phyloP scores from a whole-genome alignment of 2,797 vertebrate genomes.

The Sebastes cheni region DNA sequence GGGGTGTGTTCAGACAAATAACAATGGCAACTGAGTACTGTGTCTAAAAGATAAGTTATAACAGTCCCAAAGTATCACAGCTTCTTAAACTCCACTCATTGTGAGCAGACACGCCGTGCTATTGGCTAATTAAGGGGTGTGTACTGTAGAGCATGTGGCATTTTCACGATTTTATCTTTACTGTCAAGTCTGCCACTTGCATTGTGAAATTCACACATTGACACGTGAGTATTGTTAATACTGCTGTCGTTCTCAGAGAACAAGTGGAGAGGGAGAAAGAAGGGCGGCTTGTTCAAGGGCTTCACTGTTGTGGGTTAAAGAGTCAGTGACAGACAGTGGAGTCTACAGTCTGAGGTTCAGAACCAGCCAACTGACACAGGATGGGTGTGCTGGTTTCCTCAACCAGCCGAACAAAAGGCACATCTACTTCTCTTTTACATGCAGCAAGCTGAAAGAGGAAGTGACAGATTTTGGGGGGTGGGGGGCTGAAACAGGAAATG shows the following conservation, averaged over 20 bases:
- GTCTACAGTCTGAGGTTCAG: slow-evolving; percentile 12
- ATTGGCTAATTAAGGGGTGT: slow-evolving; percentile 14
- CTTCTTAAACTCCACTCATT: background rate
- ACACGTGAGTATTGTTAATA: background rate
- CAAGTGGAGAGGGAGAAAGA: background rate
- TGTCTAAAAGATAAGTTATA: slow-evolving; percentile 32
- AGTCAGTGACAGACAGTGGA: background rate
- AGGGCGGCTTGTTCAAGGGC: background rate
- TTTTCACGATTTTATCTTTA: background rate
- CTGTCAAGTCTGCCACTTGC: background rate
- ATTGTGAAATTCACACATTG: background rate
- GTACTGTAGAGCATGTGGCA: background rate
- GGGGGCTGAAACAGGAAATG: slow-evolving; percentile 72
- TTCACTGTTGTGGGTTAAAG: background rate
- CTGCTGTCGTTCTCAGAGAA: background rate
- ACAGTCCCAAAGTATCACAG: background rate
- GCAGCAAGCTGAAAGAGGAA: slow-evolving; percentile 78
- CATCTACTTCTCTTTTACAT: slow-evolving; percentile 68
- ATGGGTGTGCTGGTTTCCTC: slow-evolving; percentile 83
- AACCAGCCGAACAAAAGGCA: slow-evolving; percentile 70
- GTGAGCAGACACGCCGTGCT: background rate
- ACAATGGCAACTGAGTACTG: background rate
- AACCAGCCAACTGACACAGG: slow-evolving; percentile 71
- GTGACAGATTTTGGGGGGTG: slow-evolving; percentile 35
- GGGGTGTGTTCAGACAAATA: slow-evolving; percentile 23